Evolutionary conservation across 2,888 invertebrate species (phyloP).

Genomic region (Ormyrus thymus): DNA sequence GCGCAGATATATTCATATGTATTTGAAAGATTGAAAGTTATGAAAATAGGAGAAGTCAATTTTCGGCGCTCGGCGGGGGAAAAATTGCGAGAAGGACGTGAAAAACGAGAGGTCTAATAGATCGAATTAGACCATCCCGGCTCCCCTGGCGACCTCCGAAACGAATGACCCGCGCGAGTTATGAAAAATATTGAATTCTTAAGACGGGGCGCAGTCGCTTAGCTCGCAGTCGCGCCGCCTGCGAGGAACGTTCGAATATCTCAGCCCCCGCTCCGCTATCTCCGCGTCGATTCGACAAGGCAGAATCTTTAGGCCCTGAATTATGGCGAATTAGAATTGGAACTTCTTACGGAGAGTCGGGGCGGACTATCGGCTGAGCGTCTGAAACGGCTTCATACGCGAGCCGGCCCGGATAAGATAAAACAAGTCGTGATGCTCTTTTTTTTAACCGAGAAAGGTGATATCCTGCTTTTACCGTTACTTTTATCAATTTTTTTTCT

Average conservation of each 20-base stretch:
- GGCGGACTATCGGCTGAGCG: too few species aligned
- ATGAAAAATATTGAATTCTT: slow-evolving; percentile 59
- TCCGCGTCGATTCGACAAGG: slow-evolving; percentile 15
- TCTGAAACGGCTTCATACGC: too few species aligned
- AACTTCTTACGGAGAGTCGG: background rate
- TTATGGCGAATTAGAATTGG: slow-evolving; percentile 20
- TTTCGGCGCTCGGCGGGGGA: background rate
- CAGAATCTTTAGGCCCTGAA: slow-evolving; percentile 1
- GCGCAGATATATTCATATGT: too few species aligned
- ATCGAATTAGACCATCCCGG: slow-evolving; percentile 1
- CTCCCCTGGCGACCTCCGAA: slow-evolving; percentile 45
- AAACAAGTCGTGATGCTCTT: too few species aligned
- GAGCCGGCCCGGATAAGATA: too few species aligned
- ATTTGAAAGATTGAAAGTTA: too few species aligned
- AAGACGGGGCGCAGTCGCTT: slow-evolving; percentile 28
- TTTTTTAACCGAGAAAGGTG: too few species aligned
- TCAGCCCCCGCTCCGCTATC: background rate
- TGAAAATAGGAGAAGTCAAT: background rate
- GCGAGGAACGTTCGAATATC: slow-evolving; percentile 28
- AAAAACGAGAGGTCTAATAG: slow-evolving; percentile 24
- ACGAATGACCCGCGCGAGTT: slow-evolving; percentile 51
- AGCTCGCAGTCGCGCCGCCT: slow-evolving; percentile 6
- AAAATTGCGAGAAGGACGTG: background rate
- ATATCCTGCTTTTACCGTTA: too few species aligned
- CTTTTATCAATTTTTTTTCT: too few species aligned